Percentiles rank a stretch among this genome's conserved stretches.
These are phyloP conservation scores for Brachylomia viminalis DNA, from an alignment of 2,888 invertebrate genomes.

Conservation along the genomic window DNA sequence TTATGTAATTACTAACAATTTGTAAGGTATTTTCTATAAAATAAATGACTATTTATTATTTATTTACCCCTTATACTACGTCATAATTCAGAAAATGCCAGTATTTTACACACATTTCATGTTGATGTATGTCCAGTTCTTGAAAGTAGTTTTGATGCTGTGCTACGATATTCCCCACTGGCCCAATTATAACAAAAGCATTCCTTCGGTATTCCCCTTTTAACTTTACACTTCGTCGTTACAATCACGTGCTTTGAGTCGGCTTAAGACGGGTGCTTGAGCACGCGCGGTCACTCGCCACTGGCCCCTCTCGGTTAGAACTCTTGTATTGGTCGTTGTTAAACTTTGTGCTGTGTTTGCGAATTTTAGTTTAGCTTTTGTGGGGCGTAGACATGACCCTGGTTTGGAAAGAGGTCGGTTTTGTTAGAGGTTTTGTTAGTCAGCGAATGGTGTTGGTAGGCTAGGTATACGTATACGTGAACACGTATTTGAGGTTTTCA, in stretches of 20 bases:
- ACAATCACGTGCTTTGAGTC: conserved; percentile 47
- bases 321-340: conserved; percentile 46
- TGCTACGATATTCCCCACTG: neutral
- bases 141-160: neutral
- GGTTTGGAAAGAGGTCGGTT: conserved; percentile 5
- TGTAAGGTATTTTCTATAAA: no score
- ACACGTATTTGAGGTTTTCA: neutral
- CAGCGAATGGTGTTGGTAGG: neutral
- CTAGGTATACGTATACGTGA: neutral
- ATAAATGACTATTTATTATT: no score
- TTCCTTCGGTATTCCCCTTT: conserved; percentile 29
- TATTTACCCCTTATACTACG: no score
- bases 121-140: neutral
- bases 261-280: conserved; percentile 57
- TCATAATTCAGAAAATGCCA: no score
- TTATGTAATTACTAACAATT: no score
- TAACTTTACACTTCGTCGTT: conserved; percentile 34
- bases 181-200: conserved; percentile 37
- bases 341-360: conserved; percentile 54
- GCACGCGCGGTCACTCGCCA: conserved; percentile 63
- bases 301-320: conserved; percentile 37
- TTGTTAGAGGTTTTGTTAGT: conserved; percentile 18
- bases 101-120: no score
- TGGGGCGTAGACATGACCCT: conserved; percentile 10
- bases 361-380: conserved; percentile 44